phyloP scores from a whole-genome alignment of 2,888 invertebrate genomes.

The Dicyrtoma fusca region DNA sequence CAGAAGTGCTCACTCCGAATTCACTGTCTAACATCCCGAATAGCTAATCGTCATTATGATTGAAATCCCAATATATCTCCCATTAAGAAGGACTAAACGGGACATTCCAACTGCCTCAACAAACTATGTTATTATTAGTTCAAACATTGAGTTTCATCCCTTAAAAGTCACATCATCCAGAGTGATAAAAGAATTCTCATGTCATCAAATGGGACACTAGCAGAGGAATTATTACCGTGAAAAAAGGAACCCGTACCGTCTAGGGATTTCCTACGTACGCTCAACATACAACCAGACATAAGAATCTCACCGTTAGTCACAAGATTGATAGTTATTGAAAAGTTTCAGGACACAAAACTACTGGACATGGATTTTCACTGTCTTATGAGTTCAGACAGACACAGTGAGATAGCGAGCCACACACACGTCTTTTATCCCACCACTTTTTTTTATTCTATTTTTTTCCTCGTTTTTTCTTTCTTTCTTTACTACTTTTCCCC shows the following conservation, averaged over 20 bases:
- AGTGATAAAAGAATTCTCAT: slow-evolving; percentile 30
- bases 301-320: slow-evolving; percentile 24
- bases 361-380: slow-evolving; percentile 1
- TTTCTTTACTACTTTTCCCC: neutral
- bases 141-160: slow-evolving; percentile 1
- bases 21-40: no score
- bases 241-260: slow-evolving; percentile 2
- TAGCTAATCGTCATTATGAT: slow-evolving; percentile 7
- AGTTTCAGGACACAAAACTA: slow-evolving; percentile 18
- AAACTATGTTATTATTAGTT: slow-evolving; percentile 22
- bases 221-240: slow-evolving; percentile 30
- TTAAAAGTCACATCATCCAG: slow-evolving; percentile 8
- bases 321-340: slow-evolving; percentile 31
- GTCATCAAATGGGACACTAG: slow-evolving; percentile 26
- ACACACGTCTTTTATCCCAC: no score
- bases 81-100: slow-evolving; percentile 11
- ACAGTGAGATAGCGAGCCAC: no score
- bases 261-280: neutral
- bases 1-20: no score
- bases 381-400: neutral
- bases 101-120: slow-evolving; percentile 10
- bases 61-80: slow-evolving; percentile 20
- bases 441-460: no score
- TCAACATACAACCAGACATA: neutral
- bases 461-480: neutral